These are phyloP conservation scores for Galago senegalensis DNA, from an alignment of 2,797 vertebrate genomes.

Conservation along the genomic window DNA sequence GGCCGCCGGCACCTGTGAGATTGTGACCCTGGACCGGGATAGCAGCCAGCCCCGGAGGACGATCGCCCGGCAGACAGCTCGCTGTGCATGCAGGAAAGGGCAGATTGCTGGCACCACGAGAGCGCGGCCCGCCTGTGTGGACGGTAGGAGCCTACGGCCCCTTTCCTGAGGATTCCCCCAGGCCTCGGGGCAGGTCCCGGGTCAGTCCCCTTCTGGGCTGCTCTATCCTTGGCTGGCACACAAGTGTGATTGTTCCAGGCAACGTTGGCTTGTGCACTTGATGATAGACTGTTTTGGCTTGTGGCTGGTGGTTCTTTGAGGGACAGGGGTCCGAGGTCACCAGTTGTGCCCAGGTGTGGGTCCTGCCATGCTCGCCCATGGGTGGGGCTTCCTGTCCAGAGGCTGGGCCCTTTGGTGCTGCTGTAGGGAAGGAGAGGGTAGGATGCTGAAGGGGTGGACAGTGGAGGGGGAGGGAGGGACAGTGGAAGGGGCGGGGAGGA, in stretches of 20 bases:
- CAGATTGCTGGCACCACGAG: constrained; percentile 99
- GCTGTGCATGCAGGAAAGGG: constrained; percentile 99
- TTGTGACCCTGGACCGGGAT: constrained; percentile 99
- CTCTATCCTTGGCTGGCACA: fast-evolving
- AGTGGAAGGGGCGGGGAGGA: no score
- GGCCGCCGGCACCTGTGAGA: constrained; percentile 98
- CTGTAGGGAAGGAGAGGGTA: neutral
- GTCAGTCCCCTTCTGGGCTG: fast-evolving
- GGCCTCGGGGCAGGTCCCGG: neutral
- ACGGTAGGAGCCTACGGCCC: constrained; percentile 92
- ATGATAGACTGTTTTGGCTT: fast-evolving
- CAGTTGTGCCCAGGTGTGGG: neutral
- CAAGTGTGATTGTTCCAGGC: fast-evolving
- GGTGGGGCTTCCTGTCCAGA: fast-evolving
- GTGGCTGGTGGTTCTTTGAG: neutral
- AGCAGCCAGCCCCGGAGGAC: constrained; percentile 99
- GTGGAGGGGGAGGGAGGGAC: no score
- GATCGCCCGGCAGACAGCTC: constrained; percentile 98
- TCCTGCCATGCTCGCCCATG: neutral
- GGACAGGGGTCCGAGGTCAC: fast-evolving
- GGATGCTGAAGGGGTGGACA: no score
- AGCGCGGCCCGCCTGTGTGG: constrained; percentile 98
- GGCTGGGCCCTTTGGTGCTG: fast-evolving
- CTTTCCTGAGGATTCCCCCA: fast-evolving
- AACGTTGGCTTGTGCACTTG: fast-evolving